Percentiles rank a stretch among this genome's conserved stretches.
These are phyloP conservation scores for Alviniconcha strummeri DNA, from an alignment of 2,888 invertebrate species.

Conservation along the genomic window DNA sequence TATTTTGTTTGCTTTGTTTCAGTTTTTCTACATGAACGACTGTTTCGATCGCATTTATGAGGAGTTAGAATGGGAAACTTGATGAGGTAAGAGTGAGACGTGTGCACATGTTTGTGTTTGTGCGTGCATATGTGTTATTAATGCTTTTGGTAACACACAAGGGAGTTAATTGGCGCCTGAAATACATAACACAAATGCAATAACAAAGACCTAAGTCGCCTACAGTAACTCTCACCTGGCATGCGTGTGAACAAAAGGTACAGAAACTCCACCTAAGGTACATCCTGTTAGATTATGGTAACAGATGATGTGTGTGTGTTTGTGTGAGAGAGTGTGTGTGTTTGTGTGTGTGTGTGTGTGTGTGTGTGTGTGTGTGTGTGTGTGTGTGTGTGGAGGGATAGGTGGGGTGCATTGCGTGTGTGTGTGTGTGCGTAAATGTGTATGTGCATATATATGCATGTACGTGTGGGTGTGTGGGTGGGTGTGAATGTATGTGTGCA, in stretches of 20 bases:
- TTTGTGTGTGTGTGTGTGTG: slow-evolving; percentile 16
- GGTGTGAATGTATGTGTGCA: not conserved
- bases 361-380: not conserved
- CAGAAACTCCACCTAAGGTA: not conserved
- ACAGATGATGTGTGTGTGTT: not conserved
- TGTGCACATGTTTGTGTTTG: not conserved
- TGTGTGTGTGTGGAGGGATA: not conserved
- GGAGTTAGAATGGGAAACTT: slow-evolving; percentile 76
- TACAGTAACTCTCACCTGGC: too few relatives aligned
- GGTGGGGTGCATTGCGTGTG: not conserved
- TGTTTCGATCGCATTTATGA: slow-evolving; percentile 97
- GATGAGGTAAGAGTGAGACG: slow-evolving; percentile 30
- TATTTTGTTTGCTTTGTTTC: slow-evolving; percentile 72
- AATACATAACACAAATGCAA: too few relatives aligned
- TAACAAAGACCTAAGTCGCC: too few relatives aligned
- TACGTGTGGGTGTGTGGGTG: not conserved
- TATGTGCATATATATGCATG: not conserved
- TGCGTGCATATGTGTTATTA: slow-evolving; percentile 2
- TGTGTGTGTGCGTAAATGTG: slow-evolving; percentile 1
- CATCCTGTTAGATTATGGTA: not conserved
- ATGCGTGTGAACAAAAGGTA: not conserved
- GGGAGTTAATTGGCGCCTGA: too few relatives aligned
- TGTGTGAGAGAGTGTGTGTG: too few relatives aligned
- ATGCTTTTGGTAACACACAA: too few relatives aligned
- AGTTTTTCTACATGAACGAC: slow-evolving; percentile 93